These are phyloP conservation scores for Planococcus citri DNA, from an alignment of 1,140 invertebrate genomes.

Conservation along the genomic window DNA sequence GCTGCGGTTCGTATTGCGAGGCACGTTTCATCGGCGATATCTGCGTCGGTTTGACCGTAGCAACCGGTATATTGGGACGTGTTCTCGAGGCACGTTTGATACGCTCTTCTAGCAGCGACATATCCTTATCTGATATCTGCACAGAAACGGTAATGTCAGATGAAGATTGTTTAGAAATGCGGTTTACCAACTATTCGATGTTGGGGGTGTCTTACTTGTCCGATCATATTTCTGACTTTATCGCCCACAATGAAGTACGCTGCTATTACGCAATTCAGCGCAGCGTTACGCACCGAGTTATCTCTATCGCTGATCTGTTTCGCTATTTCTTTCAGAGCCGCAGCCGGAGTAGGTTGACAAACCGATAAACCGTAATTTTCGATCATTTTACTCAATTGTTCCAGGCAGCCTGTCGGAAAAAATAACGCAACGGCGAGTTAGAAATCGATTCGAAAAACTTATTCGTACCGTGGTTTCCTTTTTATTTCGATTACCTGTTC, in stretches of 20 bases:
- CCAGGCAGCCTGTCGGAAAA: constrained; percentile 68
- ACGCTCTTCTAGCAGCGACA: constrained; percentile 82
- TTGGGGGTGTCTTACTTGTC: background rate
- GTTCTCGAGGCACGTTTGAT: constrained; percentile 77
- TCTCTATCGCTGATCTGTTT: constrained; percentile 90
- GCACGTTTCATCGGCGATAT: background rate
- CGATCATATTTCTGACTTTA: constrained; percentile 20
- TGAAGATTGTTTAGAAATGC: constrained; percentile 13
- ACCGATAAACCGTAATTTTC: constrained; percentile 74
- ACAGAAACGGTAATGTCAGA: constrained; percentile 11
- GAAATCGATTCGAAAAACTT: background rate
- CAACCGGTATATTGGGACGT: constrained; percentile 33
- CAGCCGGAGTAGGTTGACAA: constrained; percentile 60
- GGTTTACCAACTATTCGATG: background rate
- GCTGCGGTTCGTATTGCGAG: background rate
- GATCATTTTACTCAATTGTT: constrained; percentile 76
- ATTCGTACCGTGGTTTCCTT: background rate
- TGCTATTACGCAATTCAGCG: constrained; percentile 83
- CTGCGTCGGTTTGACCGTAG: constrained; percentile 29
- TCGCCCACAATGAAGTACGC: constrained; percentile 86
- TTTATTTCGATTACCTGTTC: constrained; percentile 48
- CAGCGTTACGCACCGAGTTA: constrained; percentile 89
- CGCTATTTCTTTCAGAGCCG: constrained; percentile 81
- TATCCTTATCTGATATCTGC: constrained; percentile 86
- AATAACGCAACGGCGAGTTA: background rate